Base-by-base conservation (phyloP, 2,888 invertebrate species). In the Diaperis boleti region DNA sequence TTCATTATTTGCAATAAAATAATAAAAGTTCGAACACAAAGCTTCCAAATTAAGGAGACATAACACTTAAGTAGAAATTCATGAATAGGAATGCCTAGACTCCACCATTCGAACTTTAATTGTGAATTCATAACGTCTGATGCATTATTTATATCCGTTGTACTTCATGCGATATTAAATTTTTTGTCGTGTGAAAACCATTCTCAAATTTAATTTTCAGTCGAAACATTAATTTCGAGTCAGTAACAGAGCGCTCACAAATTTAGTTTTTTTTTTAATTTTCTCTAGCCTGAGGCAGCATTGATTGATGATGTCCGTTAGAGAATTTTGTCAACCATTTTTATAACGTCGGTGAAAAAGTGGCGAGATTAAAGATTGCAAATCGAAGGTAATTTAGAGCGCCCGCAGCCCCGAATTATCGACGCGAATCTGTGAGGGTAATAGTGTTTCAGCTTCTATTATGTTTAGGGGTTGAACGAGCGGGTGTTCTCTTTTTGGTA, bases 361-460 rank as follows among this genome's bases (percentile, higher is more conserved):
- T 31, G 49, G 5, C 14, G 41, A 18, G 39, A 39, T 26, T 49
- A 1, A 45, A 33, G 33, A 49, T 47, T 47, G 49, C 49, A 33
- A 49, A 29, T 49, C 33, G 49, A 49, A 49, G 18, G 49, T 49
- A 49, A 49, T 49, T 49, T 49, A 49, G 18, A 49, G 18, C 33
- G 6, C 41, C 17, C 14, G 31, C 33, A 11, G 13, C n/a, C 10
- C 31, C 47, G 31, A 17, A 17, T 20, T 42, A 42, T 42, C 20
- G 17, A 18, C 41, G 18, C 20, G 41, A 18, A 18, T 42, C 20
- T 42, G 8, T 26, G 22, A 15, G 29, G 45, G 45, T 18, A 37
- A 50, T 14, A 52, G 10, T 39, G 52, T 52, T 39, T 41, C 52
- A 39, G 20, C 52, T 52, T 26, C 52, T 37, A 52, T 52, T 52